Conservation (phyloP, 2,888 invertebrate genomes). For the Galeruca laticollis region DNA sequence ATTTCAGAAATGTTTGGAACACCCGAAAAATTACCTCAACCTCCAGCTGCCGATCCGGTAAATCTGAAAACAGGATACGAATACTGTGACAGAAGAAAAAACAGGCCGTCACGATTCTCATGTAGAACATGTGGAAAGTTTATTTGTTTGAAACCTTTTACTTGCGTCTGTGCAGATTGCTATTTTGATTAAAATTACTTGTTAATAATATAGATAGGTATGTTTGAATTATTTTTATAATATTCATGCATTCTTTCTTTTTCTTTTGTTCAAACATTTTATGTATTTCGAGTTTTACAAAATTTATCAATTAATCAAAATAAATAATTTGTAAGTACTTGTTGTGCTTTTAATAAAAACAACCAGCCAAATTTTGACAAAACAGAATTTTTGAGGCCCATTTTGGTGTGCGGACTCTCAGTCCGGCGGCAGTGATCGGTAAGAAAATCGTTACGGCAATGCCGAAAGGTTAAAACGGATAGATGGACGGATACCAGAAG, state of each 20-base stretch:
- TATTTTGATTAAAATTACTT: too few species aligned
- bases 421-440: not conserved
- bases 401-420: not conserved
- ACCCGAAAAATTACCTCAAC: too few species aligned
- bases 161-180: too few species aligned
- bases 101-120: slow-evolving; percentile 30
- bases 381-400: not conserved
- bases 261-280: not conserved
- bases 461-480: slow-evolving; percentile 1
- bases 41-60: too few species aligned
- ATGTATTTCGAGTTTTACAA: too few species aligned
- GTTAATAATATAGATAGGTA: slow-evolving; percentile 13
- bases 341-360: too few species aligned
- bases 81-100: slow-evolving; percentile 33
- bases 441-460: not conserved
- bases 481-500: too few species aligned
- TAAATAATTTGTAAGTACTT: too few species aligned
- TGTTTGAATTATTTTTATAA: not conserved
- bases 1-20: too few species aligned
- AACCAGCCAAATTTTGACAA: not conserved
- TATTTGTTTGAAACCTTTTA: slow-evolving; percentile 29
- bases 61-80: too few species aligned
- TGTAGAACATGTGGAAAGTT: slow-evolving; percentile 28
- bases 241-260: not conserved
- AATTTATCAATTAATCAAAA: not conserved